Evolutionary conservation across 2,797 vertebrate genomes (phyloP).

Genomic region (Pseudochromis fuscus): DNA sequence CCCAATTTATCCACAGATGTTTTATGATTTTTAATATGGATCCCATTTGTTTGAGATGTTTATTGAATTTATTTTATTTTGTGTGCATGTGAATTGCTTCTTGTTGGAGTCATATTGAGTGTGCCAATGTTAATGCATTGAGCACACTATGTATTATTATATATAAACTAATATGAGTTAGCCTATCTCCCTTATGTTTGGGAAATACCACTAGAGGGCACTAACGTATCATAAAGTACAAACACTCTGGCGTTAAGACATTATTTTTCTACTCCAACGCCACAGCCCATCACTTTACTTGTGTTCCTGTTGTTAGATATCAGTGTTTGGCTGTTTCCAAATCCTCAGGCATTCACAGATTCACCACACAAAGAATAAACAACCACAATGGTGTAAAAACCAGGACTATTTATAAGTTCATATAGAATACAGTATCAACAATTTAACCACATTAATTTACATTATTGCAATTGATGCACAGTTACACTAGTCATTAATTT

Average conservation of each 20-base stretch:
- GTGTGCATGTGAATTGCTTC: too few relatives aligned
- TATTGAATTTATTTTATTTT: too few relatives aligned
- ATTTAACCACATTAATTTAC: slow-evolving; percentile 76
- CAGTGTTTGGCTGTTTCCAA: background rate
- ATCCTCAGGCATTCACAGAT: background rate
- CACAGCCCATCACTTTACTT: background rate
- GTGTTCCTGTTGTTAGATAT: background rate
- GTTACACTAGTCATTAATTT: slow-evolving; percentile 71
- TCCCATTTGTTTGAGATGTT: too few relatives aligned
- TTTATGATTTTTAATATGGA: too few relatives aligned
- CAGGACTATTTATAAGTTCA: slow-evolving; percentile 73
- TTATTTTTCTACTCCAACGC: background rate
- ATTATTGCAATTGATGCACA: slow-evolving; percentile 84
- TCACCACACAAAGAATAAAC: slow-evolving; percentile 31
- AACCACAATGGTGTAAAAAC: slow-evolving; percentile 62
- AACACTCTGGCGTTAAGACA: background rate
- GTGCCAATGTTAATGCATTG: too few relatives aligned
- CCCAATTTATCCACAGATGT: too few relatives aligned
- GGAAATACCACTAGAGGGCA: slow-evolving; percentile 54
- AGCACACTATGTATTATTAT: too few relatives aligned
- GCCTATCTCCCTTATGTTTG: background rate
- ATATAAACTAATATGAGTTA: too few relatives aligned
- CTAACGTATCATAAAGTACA: slow-evolving; percentile 6
- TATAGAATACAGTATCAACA: slow-evolving; percentile 73
- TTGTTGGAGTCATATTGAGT: background rate